Evolutionary conservation across 2,888 invertebrate genomes (phyloP), one percentile per base, ranked within the genome.

Genomic region (Lymantria dispar): DNA sequence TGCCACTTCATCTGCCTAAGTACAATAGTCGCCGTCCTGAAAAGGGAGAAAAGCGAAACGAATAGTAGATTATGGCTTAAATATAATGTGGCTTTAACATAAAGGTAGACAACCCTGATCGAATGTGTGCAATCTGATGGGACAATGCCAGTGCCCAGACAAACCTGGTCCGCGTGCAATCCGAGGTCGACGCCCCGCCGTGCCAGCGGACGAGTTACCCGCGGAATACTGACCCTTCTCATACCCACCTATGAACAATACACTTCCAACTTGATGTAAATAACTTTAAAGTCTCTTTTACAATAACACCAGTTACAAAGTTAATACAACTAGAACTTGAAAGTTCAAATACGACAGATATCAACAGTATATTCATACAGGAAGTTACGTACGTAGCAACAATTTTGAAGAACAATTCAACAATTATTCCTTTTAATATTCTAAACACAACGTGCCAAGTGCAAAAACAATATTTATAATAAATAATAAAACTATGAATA

Each of bases 201-300:
- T 56, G n/a, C 5, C 70, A 72, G 78, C 22, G 22, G 22, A 75
- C 78, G 78, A 79, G 78, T 76, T 76, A 78, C 78, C 77, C 72
- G 75, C 75, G 74, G 83, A 80, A 80, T 82, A 85, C 79, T 84
- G 85, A 86, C 85, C 83, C 76, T 78, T 80, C 72, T 70, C 67
- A 65, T 62, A 67, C 60, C 64, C 62, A 57, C 63, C 61, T 52
- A 56, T 59, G 60, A 68, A 65, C 65, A 69, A 64, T 64, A 67
- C 67, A 72, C 58, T 69, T 63, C 45, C 64, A 66, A 74, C 76
- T 66, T 56, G 63, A 68, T 62, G 55, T 54, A 58, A 58, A 63
- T 56, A 42, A 61, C 55, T 58, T 59, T 70, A 74, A 60, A 70
- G 76, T 58, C 53, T 45, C 41, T 66, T 70, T 70, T 72, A 54